Conservation (phyloP, 2,888 invertebrate genomes). For the Andrena trimmerana region DNA sequence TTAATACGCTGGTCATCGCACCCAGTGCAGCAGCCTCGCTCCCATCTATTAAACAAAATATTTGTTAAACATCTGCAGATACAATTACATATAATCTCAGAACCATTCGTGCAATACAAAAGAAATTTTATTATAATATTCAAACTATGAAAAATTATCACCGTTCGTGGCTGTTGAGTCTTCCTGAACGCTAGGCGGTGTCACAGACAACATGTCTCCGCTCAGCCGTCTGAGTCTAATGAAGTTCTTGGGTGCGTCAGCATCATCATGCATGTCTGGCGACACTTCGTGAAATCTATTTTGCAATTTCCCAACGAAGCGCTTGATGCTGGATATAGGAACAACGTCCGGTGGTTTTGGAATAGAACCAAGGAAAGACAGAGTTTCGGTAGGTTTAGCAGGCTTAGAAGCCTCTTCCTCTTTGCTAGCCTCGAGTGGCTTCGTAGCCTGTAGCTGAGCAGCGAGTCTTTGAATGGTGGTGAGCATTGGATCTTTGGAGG, state of each 20-base stretch:
- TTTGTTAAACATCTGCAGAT: background rate
- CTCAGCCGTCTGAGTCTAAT: conserved; percentile 85
- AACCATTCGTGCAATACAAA: background rate
- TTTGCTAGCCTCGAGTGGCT: conserved; percentile 57
- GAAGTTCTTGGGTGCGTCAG: conserved; percentile 80
- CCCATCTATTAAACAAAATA: conserved; percentile 41
- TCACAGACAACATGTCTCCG: conserved; percentile 85
- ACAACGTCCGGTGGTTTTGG: conserved; percentile 71
- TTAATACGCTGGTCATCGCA: conserved; percentile 24
- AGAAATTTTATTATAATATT: background rate
- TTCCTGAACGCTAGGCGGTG: conserved; percentile 43
- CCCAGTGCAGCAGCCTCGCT: conserved; percentile 13
- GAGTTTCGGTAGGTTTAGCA: conserved; percentile 3
- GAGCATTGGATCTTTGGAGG: conserved; percentile 79
- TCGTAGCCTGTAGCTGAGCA: conserved; percentile 80
- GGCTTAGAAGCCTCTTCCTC: conserved; percentile 5
- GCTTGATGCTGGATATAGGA: conserved; percentile 64
- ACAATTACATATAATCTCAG: background rate
- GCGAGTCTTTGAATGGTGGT: conserved; percentile 83
- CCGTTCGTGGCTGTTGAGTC: conserved; percentile 1
- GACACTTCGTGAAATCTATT: conserved; percentile 65
- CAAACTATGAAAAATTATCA: background rate
- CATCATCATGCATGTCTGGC: conserved; percentile 48
- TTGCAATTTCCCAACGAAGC: conserved; percentile 56
- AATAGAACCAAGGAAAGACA: conserved; percentile 28